phyloP scores from a whole-genome alignment of 2,888 invertebrate genomes.

The Brachyptera risi region DNA sequence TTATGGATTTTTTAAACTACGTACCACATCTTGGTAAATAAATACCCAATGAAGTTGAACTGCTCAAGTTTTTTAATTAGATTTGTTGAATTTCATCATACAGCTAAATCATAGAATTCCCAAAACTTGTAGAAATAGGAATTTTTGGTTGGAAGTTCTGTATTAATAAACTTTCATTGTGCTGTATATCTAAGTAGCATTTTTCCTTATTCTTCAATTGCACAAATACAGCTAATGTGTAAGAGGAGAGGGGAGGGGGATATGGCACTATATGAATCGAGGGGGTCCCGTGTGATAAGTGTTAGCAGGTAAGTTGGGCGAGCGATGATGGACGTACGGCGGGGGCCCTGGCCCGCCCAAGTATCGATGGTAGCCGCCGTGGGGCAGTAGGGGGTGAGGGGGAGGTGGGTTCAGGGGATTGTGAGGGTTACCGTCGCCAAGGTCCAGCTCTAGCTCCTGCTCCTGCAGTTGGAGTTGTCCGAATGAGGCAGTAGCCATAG shows the following conservation, averaged over 20 bases:
- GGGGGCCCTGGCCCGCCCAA: conserved; percentile 28
- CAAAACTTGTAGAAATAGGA: too few species aligned
- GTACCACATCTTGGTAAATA: too few species aligned
- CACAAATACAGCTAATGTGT: neutral
- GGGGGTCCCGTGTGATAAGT: conserved; percentile 38
- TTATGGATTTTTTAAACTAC: too few species aligned
- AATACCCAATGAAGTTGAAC: too few species aligned
- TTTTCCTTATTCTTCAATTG: too few species aligned
- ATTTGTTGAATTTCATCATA: too few species aligned
- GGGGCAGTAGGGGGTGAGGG: conserved; percentile 20
- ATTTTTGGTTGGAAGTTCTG: too few species aligned
- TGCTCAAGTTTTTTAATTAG: too few species aligned
- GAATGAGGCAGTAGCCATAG: conserved; percentile 79
- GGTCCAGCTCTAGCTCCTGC: conserved; percentile 68
- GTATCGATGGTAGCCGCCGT: conserved; percentile 34
- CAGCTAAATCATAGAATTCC: too few species aligned
- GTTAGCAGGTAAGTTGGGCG: conserved; percentile 23
- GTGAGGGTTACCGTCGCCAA: conserved; percentile 69
- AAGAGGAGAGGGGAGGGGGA: conserved; percentile 13
- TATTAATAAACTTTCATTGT: too few species aligned
- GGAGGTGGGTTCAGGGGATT: conserved; percentile 19
- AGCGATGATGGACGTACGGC: conserved; percentile 27
- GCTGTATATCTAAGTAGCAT: too few species aligned
- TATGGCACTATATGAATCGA: conserved; percentile 38
- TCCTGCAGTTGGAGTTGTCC: conserved; percentile 59